Conservation (phyloP, 2,113 vertebrate species). For the Phylloscopus whistleri region DNA sequence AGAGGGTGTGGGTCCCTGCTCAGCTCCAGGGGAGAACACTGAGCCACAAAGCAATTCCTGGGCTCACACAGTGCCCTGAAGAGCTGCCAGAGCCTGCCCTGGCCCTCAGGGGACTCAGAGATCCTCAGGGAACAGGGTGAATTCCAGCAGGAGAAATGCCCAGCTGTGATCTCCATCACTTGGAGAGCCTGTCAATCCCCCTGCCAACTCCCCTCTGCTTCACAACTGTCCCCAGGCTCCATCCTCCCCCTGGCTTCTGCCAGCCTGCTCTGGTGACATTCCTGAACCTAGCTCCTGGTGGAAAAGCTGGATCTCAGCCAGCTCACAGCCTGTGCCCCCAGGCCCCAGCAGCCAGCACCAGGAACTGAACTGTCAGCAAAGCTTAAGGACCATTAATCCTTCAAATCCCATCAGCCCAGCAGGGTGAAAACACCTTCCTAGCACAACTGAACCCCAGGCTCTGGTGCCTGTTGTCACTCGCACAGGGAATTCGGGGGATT, state of each 20-base stretch:
- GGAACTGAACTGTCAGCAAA: background rate
- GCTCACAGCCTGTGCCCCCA: background rate
- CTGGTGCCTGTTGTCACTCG: background rate
- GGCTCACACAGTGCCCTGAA: background rate
- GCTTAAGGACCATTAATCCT: background rate
- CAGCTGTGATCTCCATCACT: background rate
- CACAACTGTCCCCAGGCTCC: background rate
- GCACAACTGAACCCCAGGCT: background rate
- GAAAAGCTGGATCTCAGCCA: background rate
- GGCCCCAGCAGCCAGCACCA: background rate
- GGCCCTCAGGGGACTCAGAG: background rate
- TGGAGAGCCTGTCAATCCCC: background rate
- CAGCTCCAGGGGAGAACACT: background rate
- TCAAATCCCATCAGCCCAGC: background rate
- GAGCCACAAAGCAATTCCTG: background rate
- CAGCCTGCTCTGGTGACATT: background rate
- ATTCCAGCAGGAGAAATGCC: background rate
- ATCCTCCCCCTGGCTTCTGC: background rate
- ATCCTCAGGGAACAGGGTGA: background rate
- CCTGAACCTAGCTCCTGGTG: background rate
- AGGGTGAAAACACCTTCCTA: background rate
- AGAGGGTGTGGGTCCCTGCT: background rate
- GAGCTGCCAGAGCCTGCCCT: background rate
- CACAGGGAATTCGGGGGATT: fast-evolving
- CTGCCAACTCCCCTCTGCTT: background rate